Base-by-base conservation (phyloP, 2,113 vertebrate species). In the Myodes glareolus region DNA sequence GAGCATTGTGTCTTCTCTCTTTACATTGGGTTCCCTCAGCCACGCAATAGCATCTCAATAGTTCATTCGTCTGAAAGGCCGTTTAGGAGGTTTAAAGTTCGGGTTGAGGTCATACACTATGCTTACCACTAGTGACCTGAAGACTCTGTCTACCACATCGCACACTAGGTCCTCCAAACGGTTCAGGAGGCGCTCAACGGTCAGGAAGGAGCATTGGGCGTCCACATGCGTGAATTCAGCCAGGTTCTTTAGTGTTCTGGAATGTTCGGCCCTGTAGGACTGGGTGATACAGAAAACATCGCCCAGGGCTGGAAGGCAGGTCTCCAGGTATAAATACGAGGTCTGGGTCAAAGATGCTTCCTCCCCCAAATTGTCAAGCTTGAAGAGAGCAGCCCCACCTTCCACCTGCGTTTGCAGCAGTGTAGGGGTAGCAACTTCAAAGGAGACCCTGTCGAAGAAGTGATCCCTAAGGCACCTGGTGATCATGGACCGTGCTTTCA, bases 401-500 rank as follows among this genome's bases (percentile, higher is more conserved):
- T 99, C 99, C 78, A 99, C 99, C 96, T 99, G 99, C 0, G 99
- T 99, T 97, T 99, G 99, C 67, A 99, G 99, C 97, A 99, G 63
- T 0, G 99, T 99, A 0, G 99, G 99, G 1, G 99, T 99, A 0
- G 99, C 99, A 82, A 99, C 99, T 97, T 99, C 99, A 1, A 96
- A 99, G 97, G 99, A 99, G 58, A 0, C 99, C 0, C 98, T 97
- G 97, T 97, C 98, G 94, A 99, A 99, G 98, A 99, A 99, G 84
- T 99, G 99, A 47, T 99, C 99, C 94, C 99, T 98, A 98, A 99
- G 99, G 98, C 99, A 99, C 96, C 99, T 99, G 0, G 99, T 99
- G 5, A 99, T 98, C 0, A 97, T 45, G 39, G 99, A 99, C 52
- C 99, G 99, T 36, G 99, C 99, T 72, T 99, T 98, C 21, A 99